These are phyloP conservation scores for Eubasilissa splendida DNA, from an alignment of 2,888 invertebrate species.

Conservation along the genomic window DNA sequence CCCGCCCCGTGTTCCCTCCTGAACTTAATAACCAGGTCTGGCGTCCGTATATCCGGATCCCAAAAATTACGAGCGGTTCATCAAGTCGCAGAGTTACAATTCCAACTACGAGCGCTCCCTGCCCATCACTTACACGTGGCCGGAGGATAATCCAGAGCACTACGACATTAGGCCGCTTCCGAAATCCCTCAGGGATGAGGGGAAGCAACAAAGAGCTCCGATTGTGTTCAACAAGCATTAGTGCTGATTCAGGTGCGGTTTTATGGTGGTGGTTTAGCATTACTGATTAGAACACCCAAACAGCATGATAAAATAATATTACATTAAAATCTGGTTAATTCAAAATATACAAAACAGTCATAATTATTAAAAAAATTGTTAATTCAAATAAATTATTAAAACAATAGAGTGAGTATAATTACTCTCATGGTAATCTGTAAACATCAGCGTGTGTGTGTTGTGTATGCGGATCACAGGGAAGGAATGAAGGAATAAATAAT, in stretches of 20 bases:
- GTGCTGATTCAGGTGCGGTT: conserved; percentile 39
- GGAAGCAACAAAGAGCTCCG: conserved; percentile 52
- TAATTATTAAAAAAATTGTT: too few relatives aligned
- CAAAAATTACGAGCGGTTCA: conserved; percentile 70
- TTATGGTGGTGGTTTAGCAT: neutral
- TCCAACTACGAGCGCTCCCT: conserved; percentile 70
- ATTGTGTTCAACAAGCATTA: conserved; percentile 57
- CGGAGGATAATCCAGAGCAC: conserved; percentile 63
- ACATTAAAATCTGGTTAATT: too few relatives aligned
- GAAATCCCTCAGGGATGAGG: conserved; percentile 53
- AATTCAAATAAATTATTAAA: too few relatives aligned
- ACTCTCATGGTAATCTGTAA: too few relatives aligned
- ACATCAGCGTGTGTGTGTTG: too few relatives aligned
- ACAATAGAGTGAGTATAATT: too few relatives aligned
- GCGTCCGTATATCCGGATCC: conserved; percentile 76
- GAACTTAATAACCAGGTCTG: conserved; percentile 63
- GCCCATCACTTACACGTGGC: conserved; percentile 69
- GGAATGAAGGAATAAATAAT: too few relatives aligned
- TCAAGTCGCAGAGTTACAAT: conserved; percentile 71
- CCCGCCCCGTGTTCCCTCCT: conserved; percentile 1
- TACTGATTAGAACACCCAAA: neutral
- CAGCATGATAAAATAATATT: neutral
- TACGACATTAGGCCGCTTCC: conserved; percentile 55
- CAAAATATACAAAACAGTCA: too few relatives aligned
- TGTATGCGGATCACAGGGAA: too few relatives aligned